Base-by-base conservation (phyloP, 2,797 vertebrate species). In the Muscicapa striata region DNA sequence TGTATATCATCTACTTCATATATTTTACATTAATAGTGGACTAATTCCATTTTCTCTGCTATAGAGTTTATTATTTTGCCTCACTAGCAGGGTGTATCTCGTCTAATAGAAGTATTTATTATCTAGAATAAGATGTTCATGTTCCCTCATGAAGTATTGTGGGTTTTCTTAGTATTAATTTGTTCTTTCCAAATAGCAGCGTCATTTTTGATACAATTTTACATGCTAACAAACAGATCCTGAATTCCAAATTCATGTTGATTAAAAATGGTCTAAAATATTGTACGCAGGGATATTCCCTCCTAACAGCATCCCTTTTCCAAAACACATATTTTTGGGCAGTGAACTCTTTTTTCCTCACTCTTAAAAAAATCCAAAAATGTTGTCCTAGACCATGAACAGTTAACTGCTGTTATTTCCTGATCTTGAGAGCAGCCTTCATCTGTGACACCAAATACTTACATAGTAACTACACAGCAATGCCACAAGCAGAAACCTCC, bases 271-370 rank as follows among this genome's bases (percentile, higher is more conserved):
- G 7, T 22, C 48, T 75, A 36, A 52, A 81, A 55, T 26, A 62
- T 0, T 29, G 8, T 7, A 40, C 0, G 1, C 8, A 24, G 24
- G 18, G 36, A 52, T 66, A 45, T 5, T 85, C 26, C 26, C 10
- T 72, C 19, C 21, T 52, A 38, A 57, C 7, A 67, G 55, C 38
- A 68, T 54, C 43, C 11, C 11, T 81, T 57, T 62, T 62, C 48
- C 34, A 76, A 5, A 59, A 40, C 11, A 36, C 3, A 0, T 45
- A 27, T 22, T 84, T 52, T 34, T 32, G 34, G 43, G 46, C 32
- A 29, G 24, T 23, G 24, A 89, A 43, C 8, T 55, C 15, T 66
- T 75, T 38, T 51, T 51, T 11, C 43, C 16, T 15, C 7, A 0
- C n/a, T 55, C 21, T 36, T 59, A 68, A 51, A 58, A 73, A 74